Evolutionary conservation across 2,888 invertebrate genomes (phyloP), one percentile per base, ranked within the genome.

Genomic region (Clunio marinus): DNA sequence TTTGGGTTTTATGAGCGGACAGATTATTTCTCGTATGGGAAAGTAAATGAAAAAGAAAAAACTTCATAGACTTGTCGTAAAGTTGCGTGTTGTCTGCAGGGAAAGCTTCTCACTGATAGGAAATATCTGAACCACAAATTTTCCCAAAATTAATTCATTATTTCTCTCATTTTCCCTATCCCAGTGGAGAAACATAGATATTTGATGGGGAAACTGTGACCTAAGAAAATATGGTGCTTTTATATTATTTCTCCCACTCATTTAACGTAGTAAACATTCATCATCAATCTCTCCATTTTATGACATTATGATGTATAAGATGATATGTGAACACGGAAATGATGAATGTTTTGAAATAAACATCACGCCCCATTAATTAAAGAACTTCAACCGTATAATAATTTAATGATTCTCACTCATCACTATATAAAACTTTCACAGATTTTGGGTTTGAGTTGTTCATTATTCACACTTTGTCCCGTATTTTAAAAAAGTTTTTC

Each of bases 361-460:
- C 41, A 62, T 25, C 8, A 15, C 41, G 63, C 46, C 63, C 24
- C 63, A 46, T 65, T 65, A 65, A 65, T 65, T 65, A 63, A 46
- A 25, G 45, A 22, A 20, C 51, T 20, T 20, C 20, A 5, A 13
- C 3, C 24, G 17, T 20, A 51, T 17, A 22, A 17, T 51, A 51
- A 51, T 51, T 51, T 51, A 51, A 51, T 22, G 51, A 51, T 51
- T 51, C 17, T 20, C 51, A 51, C 51, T 20, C 24, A 17, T 7
- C 51, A 24, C 13, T 3, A n/a, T 41, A 41, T 4, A n/a, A 15
- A 41, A 15, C 41, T 41, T 41, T 41, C 41, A 7, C 41, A 41
- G 41, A 7, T 41, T n/a, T 41, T 41, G 10, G 3, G 7, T 32
- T 8, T 8, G 8, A 32, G 7, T 41, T 15, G 41, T 41, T 41